Evolutionary conservation across 1,140 invertebrate genomes (phyloP).

Genomic region (Zaprionus ornatus): DNA sequence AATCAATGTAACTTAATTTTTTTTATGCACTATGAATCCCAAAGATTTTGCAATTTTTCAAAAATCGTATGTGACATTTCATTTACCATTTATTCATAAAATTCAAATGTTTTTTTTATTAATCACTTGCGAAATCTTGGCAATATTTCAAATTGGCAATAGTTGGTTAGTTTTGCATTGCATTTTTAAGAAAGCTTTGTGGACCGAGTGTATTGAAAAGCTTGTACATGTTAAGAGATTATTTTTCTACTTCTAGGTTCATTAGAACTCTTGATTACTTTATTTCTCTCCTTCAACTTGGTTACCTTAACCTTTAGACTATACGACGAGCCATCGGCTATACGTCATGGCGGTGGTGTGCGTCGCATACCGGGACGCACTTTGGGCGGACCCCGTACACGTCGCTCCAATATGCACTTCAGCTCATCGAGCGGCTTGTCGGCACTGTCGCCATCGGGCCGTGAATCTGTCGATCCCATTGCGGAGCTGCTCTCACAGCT

Average conservation of each 20-base stretch:
- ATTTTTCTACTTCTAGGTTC: not conserved
- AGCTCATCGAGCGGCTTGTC: constrained; percentile 92
- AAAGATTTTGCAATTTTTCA: not conserved
- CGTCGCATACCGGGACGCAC: constrained; percentile 93
- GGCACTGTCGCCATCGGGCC: constrained; percentile 91
- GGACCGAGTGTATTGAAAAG: no score
- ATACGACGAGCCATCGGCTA: constrained; percentile 93
- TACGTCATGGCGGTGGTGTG: constrained; percentile 90
- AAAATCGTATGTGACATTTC: constrained; percentile 12
- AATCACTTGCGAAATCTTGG: not conserved
- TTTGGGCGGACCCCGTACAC: constrained; percentile 89
- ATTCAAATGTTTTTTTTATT: not conserved
- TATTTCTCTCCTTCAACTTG: constrained; percentile 2
- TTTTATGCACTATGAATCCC: not conserved
- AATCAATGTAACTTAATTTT: not conserved
- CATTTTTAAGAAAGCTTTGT: not conserved
- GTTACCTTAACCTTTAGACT: constrained; percentile 86
- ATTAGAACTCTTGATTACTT: not conserved
- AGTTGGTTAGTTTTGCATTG: not conserved
- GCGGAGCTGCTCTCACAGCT: constrained; percentile 96
- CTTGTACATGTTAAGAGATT: not conserved
- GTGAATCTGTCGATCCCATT: constrained; percentile 96
- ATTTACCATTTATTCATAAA: not conserved
- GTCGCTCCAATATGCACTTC: constrained; percentile 96
- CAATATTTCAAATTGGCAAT: constrained; percentile 15